Conservation (phyloP, 2,888 invertebrate genomes). For the Agrotis exclamationis region DNA sequence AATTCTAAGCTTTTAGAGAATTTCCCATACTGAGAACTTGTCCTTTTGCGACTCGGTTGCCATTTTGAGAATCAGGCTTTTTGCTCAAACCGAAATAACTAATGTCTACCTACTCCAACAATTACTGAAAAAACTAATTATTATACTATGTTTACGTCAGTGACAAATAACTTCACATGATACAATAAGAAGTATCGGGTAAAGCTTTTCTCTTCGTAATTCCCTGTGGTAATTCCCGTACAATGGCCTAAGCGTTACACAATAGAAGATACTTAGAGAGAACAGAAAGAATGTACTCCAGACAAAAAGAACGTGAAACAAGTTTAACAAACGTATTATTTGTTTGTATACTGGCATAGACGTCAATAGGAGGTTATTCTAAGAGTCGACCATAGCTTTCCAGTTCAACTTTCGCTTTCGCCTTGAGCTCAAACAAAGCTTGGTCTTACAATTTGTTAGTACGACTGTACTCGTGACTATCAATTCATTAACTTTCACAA, state of each 20-base stretch:
- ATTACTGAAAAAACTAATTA: conserved; percentile 6
- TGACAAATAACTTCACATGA: conserved; percentile 23
- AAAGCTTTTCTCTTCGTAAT: conserved; percentile 53
- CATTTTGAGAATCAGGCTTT: too few relatives aligned
- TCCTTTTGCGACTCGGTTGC: too few relatives aligned
- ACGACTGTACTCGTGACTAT: conserved; percentile 52
- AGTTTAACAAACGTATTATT: conserved; percentile 58
- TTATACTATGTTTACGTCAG: conserved; percentile 17
- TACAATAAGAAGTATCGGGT: conserved; percentile 15
- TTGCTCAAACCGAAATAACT: too few relatives aligned
- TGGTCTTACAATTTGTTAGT: conserved; percentile 61
- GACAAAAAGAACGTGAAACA: conserved; percentile 62
- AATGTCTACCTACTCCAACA: too few relatives aligned
- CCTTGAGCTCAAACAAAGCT: conserved; percentile 66
- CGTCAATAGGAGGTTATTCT: conserved; percentile 68
- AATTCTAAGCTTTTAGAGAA: too few relatives aligned
- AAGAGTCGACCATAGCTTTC: conserved; percentile 73
- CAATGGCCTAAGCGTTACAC: conserved; percentile 52
- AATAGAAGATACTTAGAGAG: conserved; percentile 51
- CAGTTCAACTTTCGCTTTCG: conserved; percentile 83
- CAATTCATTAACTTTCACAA: conserved; percentile 69
- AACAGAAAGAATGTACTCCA: conserved; percentile 36
- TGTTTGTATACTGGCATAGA: conserved; percentile 65
- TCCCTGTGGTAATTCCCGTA: conserved; percentile 44
- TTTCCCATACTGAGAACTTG: too few relatives aligned